Percentiles rank a stretch among this genome's conserved stretches.
Conservation (phyloP, 2,888 invertebrate species). For the Aquatica leii region DNA sequence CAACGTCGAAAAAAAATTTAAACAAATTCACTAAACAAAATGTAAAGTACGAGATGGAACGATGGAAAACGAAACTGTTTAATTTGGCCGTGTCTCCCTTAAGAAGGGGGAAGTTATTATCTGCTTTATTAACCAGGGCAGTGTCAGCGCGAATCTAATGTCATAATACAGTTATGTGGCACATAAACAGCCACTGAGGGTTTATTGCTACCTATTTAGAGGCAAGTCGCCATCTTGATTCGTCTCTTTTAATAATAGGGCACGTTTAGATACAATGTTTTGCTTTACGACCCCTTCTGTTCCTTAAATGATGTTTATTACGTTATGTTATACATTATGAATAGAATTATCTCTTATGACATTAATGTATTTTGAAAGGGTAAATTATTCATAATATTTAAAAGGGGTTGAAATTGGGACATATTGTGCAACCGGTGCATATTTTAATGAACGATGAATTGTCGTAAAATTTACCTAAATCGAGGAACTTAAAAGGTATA, state of each 20-base stretch:
- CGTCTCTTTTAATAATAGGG: conserved; percentile 40
- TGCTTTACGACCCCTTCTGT: conserved; percentile 33
- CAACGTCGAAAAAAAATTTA: not conserved
- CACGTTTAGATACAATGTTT: conserved; percentile 36
- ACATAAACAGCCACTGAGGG: conserved; percentile 47
- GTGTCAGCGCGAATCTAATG: conserved; percentile 52
- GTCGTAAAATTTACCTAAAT: not conserved
- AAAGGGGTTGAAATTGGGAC: conserved; percentile 25
- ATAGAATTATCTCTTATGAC: conserved; percentile 32
- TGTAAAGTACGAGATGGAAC: conserved; percentile 19
- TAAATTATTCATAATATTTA: conserved; percentile 34
- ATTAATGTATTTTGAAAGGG: conserved; percentile 35
- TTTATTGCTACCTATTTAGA: conserved; percentile 44
- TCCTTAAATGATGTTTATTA: conserved; percentile 33
- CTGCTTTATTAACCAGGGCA: conserved; percentile 53
- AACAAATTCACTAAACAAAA: too few relatives aligned
- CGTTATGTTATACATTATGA: conserved; percentile 28
- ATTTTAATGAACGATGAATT: conserved; percentile 16
- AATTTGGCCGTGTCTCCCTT: conserved; percentile 25
- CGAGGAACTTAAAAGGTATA: too few relatives aligned
- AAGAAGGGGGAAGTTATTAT: conserved; percentile 50
- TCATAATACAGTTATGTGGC: conserved; percentile 53
- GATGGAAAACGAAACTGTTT: conserved; percentile 28
- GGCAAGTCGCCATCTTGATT: conserved; percentile 42
- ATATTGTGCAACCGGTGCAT: conserved; percentile 23